Percentiles rank a stretch among this genome's conserved stretches.
Conservation (phyloP, 2,888 invertebrate genomes). For the Andrena hattorfiana region DNA sequence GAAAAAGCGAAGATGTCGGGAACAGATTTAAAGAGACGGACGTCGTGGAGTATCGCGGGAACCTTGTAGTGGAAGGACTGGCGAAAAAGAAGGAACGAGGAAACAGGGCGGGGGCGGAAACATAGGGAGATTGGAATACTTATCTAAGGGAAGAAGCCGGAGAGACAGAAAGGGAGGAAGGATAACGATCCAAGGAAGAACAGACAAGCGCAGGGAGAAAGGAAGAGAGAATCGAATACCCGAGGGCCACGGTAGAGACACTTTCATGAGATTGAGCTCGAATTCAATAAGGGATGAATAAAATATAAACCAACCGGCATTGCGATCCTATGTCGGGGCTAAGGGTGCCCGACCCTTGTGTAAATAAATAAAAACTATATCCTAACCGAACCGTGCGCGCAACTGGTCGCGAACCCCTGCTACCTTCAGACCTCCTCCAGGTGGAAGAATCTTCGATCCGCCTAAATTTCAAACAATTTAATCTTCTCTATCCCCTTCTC, state of each 20-base stretch:
- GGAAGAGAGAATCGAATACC: constrained; percentile 37
- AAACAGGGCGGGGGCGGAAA: constrained; percentile 42
- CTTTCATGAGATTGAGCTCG: constrained; percentile 84
- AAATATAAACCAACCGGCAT: constrained; percentile 82
- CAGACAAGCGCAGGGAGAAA: constrained; percentile 62
- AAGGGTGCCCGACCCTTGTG: constrained; percentile 76
- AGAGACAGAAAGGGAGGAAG: constrained; percentile 59
- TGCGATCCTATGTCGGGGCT: constrained; percentile 75
- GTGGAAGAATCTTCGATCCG: constrained; percentile 15
- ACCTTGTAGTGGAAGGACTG: constrained; percentile 40
- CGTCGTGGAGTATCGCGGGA: constrained; percentile 48
- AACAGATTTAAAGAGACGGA: constrained; percentile 63
- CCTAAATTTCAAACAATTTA: constrained; percentile 43
- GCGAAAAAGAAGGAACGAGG: constrained; percentile 9
- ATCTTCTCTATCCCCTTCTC: constrained; percentile 7
- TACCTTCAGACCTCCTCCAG: neutral
- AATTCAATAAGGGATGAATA: constrained; percentile 85
- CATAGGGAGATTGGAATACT: constrained; percentile 80
- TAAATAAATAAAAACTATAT: constrained; percentile 82
- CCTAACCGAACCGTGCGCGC: constrained; percentile 44
- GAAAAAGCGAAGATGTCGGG: constrained; percentile 56
- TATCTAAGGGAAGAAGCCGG: constrained; percentile 67
- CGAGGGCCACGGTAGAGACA: constrained; percentile 78
- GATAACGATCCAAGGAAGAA: constrained; percentile 61
- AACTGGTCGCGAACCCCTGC: constrained; percentile 28